Evolutionary conservation across 2,797 vertebrate species (phyloP).

Genomic region (Tachyglossus aculeatus): DNA sequence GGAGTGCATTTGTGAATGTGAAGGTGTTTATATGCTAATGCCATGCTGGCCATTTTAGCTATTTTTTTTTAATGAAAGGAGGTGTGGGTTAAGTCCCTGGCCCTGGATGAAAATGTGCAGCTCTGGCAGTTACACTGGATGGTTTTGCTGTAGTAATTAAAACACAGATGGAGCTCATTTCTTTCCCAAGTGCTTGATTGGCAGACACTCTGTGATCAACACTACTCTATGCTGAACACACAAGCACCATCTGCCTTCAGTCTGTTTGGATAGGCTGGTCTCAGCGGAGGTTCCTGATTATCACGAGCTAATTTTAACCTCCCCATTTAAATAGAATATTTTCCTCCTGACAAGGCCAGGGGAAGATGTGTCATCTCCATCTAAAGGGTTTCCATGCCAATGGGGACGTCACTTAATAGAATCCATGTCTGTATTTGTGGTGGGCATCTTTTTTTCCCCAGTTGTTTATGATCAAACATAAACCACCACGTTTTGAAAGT

Average conservation of each 20-base stretch:
- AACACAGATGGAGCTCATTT: constrained; percentile 63
- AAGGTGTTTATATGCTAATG: too few species aligned
- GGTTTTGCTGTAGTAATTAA: constrained; percentile 64
- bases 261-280: constrained; percentile 26
- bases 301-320: constrained; percentile 41
- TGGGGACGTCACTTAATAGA: constrained; percentile 13
- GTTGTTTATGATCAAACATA: neutral
- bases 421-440: constrained; percentile 13
- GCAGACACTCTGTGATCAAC: constrained; percentile 58
- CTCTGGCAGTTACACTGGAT: constrained; percentile 50
- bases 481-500: constrained; percentile 2
- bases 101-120: constrained; percentile 40
- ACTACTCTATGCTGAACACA: constrained; percentile 45
- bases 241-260: constrained; percentile 59
- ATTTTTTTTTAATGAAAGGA: constrained; percentile 23
- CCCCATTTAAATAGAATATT: constrained; percentile 10
- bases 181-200: constrained; percentile 63
- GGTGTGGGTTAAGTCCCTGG: constrained; percentile 31
- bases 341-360: neutral
- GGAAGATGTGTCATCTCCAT: neutral
- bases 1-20: too few species aligned
- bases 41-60: neutral
- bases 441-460: too few species aligned
- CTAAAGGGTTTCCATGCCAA: constrained; percentile 8
- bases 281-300: constrained; percentile 47